A percentile compares a stretch with the other conserved stretches of the same genome.
These are phyloP conservation scores for Rhagonycha lutea DNA, from an alignment of 2,888 invertebrate genomes.

Conservation along the genomic window DNA sequence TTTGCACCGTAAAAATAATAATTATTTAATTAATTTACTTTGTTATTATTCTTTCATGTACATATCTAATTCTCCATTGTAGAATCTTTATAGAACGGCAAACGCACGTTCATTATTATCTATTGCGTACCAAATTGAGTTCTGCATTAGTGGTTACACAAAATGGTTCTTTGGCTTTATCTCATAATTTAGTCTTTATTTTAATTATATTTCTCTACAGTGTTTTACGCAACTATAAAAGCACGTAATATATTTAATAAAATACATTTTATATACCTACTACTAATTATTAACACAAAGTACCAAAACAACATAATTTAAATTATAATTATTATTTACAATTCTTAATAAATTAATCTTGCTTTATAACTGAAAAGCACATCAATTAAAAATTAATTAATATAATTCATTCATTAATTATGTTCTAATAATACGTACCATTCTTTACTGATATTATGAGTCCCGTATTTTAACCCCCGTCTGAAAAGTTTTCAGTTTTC, in stretches of 20 bases:
- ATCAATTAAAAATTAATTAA: background rate
- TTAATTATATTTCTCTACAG: background rate
- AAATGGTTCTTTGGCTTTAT: background rate
- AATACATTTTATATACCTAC: too few relatives aligned
- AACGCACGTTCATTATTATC: background rate
- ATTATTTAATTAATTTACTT: background rate
- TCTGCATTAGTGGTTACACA: background rate
- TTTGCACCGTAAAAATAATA: background rate
- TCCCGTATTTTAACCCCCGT: background rate
- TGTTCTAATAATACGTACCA: background rate
- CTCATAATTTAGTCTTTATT: background rate
- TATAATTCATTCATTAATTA: background rate
- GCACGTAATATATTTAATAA: background rate
- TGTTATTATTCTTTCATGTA: background rate
- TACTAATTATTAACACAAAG: background rate
- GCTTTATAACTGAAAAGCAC: background rate
- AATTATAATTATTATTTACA: too few relatives aligned
- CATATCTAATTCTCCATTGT: background rate
- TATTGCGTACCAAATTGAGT: background rate
- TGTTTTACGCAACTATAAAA: background rate
- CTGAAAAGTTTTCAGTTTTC: background rate
- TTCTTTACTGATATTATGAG: background rate
- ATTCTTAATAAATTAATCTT: background rate
- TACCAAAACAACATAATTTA: background rate
- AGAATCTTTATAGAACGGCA: background rate